Conservation (phyloP, 2,797 vertebrate genomes). For the Aldrovandia affinis region DNA sequence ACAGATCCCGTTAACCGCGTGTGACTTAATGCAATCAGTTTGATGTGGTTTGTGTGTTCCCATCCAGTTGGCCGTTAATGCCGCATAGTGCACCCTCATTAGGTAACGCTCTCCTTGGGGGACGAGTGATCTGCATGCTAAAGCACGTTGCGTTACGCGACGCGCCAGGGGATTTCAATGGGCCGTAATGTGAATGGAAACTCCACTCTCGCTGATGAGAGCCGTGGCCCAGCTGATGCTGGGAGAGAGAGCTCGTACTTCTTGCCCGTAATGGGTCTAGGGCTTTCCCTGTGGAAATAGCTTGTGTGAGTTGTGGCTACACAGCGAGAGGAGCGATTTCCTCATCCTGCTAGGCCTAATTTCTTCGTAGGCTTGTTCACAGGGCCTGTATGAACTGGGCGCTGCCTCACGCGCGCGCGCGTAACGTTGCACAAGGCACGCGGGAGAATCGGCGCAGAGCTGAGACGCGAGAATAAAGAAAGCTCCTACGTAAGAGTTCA, state of each 20-base stretch:
- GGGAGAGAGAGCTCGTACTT: background rate
- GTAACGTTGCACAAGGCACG: background rate
- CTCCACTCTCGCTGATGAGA: background rate
- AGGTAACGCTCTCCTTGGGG: constrained; percentile 30
- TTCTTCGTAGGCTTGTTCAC: background rate
- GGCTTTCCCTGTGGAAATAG: background rate
- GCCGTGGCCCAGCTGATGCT: background rate
- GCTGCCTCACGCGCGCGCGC: background rate
- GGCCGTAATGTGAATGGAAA: constrained; percentile 32
- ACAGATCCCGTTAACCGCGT: constrained; percentile 30
- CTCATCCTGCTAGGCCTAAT: too few species aligned
- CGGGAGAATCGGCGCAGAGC: background rate
- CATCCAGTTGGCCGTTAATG: constrained; percentile 30
- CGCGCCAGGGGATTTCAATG: constrained; percentile 31
- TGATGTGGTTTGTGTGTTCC: constrained; percentile 44
- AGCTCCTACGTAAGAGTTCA: background rate
- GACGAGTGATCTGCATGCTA: constrained; percentile 35
- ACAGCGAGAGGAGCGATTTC: too few species aligned
- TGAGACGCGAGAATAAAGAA: background rate
- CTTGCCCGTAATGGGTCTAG: background rate
- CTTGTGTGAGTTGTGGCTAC: background rate
- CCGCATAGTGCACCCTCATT: constrained; percentile 27
- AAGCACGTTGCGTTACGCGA: constrained; percentile 38
- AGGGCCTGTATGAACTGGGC: background rate
- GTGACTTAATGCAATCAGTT: constrained; percentile 44